These are phyloP conservation scores for Trissoscelio sp. DNA, from an alignment of 2,888 invertebrate species.

Conservation along the genomic window DNA sequence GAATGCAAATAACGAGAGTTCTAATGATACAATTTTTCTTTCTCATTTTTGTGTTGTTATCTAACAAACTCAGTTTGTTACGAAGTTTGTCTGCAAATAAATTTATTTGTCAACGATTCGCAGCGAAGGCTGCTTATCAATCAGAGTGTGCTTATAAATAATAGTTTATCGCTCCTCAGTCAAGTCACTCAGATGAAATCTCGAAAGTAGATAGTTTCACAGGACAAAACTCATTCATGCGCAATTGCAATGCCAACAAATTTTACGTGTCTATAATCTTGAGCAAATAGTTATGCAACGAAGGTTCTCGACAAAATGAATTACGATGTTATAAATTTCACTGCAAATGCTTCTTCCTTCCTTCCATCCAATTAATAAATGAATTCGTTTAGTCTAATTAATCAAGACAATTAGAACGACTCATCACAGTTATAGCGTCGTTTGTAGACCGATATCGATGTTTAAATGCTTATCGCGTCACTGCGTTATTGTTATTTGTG, in stretches of 20 bases:
- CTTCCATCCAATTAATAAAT: conserved; percentile 5
- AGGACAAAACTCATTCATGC: not conserved
- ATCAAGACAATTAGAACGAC: not conserved
- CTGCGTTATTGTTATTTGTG: not conserved
- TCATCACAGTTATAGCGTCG: not conserved
- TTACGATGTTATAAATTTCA: not conserved
- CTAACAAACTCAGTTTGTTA: not conserved
- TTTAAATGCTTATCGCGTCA: not conserved
- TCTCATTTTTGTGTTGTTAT: too few species aligned
- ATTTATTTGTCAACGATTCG: not conserved
- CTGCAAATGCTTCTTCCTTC: not conserved
- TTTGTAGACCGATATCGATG: not conserved
- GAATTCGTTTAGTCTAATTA: not conserved
- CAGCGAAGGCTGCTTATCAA: not conserved
- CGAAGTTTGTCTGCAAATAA: not conserved
- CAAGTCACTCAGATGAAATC: not conserved
- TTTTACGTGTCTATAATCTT: not conserved
- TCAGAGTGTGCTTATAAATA: not conserved
- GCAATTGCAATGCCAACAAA: not conserved
- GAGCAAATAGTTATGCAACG: not conserved
- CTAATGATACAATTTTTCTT: too few species aligned
- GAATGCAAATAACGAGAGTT: too few species aligned
- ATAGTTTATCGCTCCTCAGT: not conserved
- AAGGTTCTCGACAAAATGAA: not conserved
- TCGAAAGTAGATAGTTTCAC: not conserved